These are phyloP conservation scores for Cepaea hortensis DNA, from an alignment of 2,888 invertebrate species.

Conservation along the genomic window DNA sequence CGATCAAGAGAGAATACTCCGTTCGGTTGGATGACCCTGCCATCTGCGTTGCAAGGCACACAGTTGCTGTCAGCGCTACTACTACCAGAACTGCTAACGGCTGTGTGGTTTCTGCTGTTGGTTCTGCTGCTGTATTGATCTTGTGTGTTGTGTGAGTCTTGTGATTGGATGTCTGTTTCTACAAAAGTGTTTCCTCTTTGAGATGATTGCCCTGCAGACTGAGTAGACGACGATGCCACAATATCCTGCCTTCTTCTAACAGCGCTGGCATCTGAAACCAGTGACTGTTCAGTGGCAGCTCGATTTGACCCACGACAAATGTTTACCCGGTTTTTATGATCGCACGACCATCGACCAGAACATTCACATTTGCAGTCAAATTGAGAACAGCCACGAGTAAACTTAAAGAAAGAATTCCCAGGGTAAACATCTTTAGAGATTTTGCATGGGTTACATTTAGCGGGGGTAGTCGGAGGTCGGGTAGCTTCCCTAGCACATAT, in stretches of 20 bases:
- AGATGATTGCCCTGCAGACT: neutral
- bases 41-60: constrained; percentile 41
- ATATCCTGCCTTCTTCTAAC: constrained; percentile 6
- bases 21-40: constrained; percentile 17
- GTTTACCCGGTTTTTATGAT: constrained; percentile 48
- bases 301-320: constrained; percentile 40
- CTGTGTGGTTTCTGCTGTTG: neutral
- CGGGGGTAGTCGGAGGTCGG: neutral
- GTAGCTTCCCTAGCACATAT: constrained; percentile 49
- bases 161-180: constrained; percentile 27
- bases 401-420: constrained; percentile 57
- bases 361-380: constrained; percentile 55
- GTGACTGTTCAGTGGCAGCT: neutral
- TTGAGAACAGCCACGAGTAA: constrained; percentile 58
- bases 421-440: constrained; percentile 57
- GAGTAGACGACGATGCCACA: neutral
- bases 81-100: neutral
- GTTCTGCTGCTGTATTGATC: constrained; percentile 1
- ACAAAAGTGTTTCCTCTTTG: constrained; percentile 27
- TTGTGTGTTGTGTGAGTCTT: neutral
- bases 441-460: constrained; percentile 58
- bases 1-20: constrained; percentile 27
- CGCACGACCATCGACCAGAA: constrained; percentile 54
- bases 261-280: neutral
- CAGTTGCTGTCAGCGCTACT: constrained; percentile 24